Conservation (phyloP, 2,888 invertebrate genomes). For the Cantharis flavilabris region DNA sequence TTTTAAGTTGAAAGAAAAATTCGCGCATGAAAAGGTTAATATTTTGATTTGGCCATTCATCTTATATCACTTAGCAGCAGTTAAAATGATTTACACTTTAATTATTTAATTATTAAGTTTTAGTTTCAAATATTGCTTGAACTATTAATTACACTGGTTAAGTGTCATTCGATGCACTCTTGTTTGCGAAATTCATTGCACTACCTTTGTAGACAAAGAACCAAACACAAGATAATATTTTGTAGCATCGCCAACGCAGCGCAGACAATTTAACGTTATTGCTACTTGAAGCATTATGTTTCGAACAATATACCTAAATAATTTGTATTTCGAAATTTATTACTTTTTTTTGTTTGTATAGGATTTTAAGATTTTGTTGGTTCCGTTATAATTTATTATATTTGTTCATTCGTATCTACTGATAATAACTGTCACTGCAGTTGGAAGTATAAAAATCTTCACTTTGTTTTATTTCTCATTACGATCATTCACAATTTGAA, state of each 20-base stretch:
- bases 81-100: neutral
- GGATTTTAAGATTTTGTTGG: neutral
- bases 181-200: neutral
- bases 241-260: neutral
- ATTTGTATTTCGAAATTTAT: neutral
- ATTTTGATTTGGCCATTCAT: neutral
- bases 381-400: neutral
- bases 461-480: neutral
- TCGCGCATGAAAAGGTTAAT: too few relatives aligned
- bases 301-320: neutral
- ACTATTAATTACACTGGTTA: neutral
- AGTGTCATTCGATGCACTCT: neutral
- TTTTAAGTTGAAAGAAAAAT: too few relatives aligned
- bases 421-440: neutral
- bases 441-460: neutral
- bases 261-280: neutral
- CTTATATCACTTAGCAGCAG: neutral
- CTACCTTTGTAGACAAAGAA: neutral
- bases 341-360: neutral
- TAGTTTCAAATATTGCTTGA: neutral
- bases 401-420: neutral
- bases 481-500: neutral
- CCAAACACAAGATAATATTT: neutral
- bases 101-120: neutral
- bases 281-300: neutral